phyloP scores from a whole-genome alignment of 1,140 invertebrate genomes.

The Bombus sibiricus region DNA sequence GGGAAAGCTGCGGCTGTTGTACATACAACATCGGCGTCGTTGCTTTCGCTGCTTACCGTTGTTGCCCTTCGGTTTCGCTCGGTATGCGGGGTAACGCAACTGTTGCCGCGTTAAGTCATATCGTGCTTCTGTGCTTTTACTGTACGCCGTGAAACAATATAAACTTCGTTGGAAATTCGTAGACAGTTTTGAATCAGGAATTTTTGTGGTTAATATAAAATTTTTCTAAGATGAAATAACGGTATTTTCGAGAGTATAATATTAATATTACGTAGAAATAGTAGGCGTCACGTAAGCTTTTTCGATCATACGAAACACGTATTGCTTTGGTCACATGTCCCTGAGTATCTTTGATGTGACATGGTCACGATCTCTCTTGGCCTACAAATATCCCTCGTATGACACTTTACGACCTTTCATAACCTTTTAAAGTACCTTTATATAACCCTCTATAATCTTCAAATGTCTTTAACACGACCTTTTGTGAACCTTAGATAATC shows the following conservation, averaged over 20 bases:
- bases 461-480: no score
- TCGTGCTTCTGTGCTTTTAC: not conserved
- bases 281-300: not conserved
- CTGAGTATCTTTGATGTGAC: not conserved
- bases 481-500: no score
- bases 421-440: not conserved
- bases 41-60: conserved; percentile 46
- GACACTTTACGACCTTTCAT: not conserved
- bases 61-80: conserved; percentile 27
- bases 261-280: not conserved
- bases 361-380: not conserved
- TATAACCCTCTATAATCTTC: no score
- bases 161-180: no score
- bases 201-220: accelerated
- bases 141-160: no score
- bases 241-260: not conserved
- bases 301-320: not conserved
- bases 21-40: conserved; percentile 39
- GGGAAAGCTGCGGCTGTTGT: conserved; percentile 59
- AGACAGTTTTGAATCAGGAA: no score
- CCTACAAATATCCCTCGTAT: not conserved
- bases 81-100: conserved; percentile 1
- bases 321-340: not conserved
- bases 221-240: not conserved
- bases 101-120: not conserved